These are phyloP conservation scores for Diarsia rubi DNA, from an alignment of 2,888 invertebrate genomes.

Conservation along the genomic window DNA sequence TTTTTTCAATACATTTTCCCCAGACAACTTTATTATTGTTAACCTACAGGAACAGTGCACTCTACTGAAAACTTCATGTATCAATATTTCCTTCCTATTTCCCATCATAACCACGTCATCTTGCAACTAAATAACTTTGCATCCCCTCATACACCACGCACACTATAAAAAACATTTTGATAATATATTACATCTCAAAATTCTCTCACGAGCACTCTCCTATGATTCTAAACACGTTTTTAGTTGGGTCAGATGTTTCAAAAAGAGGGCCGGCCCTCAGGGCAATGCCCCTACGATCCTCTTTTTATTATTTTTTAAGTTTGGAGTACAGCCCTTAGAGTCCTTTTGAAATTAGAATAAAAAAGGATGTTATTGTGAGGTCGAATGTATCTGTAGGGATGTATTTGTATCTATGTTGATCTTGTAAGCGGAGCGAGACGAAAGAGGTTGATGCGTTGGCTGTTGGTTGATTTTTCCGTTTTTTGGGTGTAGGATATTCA, in stretches of 20 bases:
- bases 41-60: background rate
- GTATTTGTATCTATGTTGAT: slow-evolving; percentile 9
- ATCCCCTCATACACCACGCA: slow-evolving; percentile 18
- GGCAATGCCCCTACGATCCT: slow-evolving; percentile 71
- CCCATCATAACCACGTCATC: slow-evolving; percentile 7
- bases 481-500: too few species aligned
- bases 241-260: slow-evolving; percentile 68
- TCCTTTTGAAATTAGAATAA: slow-evolving; percentile 61
- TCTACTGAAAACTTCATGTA: background rate
- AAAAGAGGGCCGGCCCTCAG: slow-evolving; percentile 68
- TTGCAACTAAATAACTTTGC: background rate
- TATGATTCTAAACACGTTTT: slow-evolving; percentile 74
- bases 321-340: slow-evolving; percentile 64
- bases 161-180: slow-evolving; percentile 40
- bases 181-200: slow-evolving; percentile 61
- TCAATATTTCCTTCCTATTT: background rate
- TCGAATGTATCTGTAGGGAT: slow-evolving; percentile 58
- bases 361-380: slow-evolving; percentile 59
- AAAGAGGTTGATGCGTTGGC: background rate
- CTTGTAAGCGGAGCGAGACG: slow-evolving; percentile 40
- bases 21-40: background rate
- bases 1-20: background rate
- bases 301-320: slow-evolving; percentile 69
- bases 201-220: slow-evolving; percentile 70
- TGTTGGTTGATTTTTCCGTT: slow-evolving; percentile 12